Evolutionary conservation across 1,140 invertebrate species (phyloP).

Genomic region (Leptinotarsa lineolata): DNA sequence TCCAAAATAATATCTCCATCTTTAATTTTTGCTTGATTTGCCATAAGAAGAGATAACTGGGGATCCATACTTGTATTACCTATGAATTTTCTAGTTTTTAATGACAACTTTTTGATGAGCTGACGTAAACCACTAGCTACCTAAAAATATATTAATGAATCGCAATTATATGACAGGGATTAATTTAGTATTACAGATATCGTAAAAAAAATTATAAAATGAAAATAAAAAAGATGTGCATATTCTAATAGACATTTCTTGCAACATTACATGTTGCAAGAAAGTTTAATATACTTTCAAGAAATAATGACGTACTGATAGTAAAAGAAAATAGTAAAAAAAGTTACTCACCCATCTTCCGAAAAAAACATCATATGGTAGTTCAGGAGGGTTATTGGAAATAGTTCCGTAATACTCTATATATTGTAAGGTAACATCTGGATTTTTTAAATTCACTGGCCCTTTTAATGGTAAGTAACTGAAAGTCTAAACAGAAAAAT

Average conservation of each 20-base stretch:
- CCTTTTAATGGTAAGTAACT: constrained; percentile 81
- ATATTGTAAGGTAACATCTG: constrained; percentile 78
- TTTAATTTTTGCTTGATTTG: constrained; percentile 84
- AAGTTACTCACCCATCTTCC: constrained; percentile 74
- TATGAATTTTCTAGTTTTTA: constrained; percentile 92
- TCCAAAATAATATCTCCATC: constrained; percentile 81
- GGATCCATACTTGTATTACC: constrained; percentile 98
- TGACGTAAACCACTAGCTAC: constrained; percentile 80
- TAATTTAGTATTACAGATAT: too few relatives aligned
- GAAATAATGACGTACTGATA: too few relatives aligned
- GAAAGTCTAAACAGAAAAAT: constrained; percentile 64
- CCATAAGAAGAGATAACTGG: constrained; percentile 88
- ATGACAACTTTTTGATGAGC: constrained; percentile 75
- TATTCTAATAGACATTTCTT: too few relatives aligned
- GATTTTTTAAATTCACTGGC: constrained; percentile 78
- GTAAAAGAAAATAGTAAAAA: constrained; percentile 3
- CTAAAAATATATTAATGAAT: constrained; percentile 58
- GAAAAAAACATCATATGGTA: constrained; percentile 80
- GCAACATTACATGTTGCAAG: too few relatives aligned
- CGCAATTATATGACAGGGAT: too few relatives aligned
- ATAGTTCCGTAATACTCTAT: constrained; percentile 88
- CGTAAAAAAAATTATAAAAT: too few relatives aligned
- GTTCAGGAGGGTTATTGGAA: constrained; percentile 70
- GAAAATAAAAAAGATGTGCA: too few relatives aligned
- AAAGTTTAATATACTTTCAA: too few relatives aligned